Conservation (phyloP, 2,888 invertebrate species). For the Agrotis exclamationis region DNA sequence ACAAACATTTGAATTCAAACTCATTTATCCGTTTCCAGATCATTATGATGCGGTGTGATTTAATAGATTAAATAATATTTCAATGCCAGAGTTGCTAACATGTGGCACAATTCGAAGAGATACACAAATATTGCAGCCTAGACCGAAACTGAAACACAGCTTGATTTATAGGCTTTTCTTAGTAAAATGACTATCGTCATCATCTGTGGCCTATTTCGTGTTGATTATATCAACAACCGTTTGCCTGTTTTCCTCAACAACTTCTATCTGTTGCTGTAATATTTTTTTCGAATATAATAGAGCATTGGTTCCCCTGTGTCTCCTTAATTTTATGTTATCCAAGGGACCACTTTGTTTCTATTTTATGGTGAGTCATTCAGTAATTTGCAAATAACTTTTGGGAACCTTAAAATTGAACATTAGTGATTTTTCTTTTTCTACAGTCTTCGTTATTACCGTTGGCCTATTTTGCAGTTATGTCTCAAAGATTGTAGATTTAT, state of each 20-base stretch:
- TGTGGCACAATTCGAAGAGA: conserved; percentile 47
- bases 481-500: conserved; percentile 20
- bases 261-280: conserved; percentile 14
- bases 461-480: conserved; percentile 2
- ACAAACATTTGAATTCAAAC: conserved; percentile 15
- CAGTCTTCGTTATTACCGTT: background rate
- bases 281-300: conserved; percentile 28
- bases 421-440: conserved; percentile 10
- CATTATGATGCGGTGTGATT: conserved; percentile 36
- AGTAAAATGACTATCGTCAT: conserved; percentile 56
- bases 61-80: conserved; percentile 58
- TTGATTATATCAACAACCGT: conserved; percentile 46
- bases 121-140: conserved; percentile 48
- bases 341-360: conserved; percentile 13
- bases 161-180: conserved; percentile 59
- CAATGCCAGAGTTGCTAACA: conserved; percentile 36
- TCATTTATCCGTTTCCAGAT: conserved; percentile 15
- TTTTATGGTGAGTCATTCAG: conserved; percentile 14
- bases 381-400: conserved; percentile 12
- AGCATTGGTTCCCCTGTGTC: conserved; percentile 21
- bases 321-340: conserved; percentile 24
- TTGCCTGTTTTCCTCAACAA: conserved; percentile 46
- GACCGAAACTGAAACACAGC: conserved; percentile 37
- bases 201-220: conserved; percentile 57
- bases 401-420: background rate